A percentile compares a stretch with the other conserved stretches of the same genome.
phyloP scores from a whole-genome alignment of 1,140 invertebrate species.

The Cyclargus thomasi region DNA sequence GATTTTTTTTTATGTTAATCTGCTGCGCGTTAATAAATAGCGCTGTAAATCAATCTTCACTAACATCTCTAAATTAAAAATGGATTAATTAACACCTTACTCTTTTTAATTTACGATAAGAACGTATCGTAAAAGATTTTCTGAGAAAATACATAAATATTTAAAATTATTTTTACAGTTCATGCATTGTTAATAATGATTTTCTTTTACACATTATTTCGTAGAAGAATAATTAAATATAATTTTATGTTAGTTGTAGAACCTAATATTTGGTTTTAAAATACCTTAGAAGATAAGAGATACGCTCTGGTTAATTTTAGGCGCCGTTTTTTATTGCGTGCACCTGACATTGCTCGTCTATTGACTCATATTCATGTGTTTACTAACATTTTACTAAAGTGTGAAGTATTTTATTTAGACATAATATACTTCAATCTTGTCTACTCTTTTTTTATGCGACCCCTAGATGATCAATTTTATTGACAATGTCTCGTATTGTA shows the following conservation, averaged over 20 bases:
- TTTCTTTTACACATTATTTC: neutral
- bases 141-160: neutral
- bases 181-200: neutral
- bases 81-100: neutral
- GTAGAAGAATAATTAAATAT: neutral
- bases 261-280: neutral
- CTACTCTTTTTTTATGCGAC: too few relatives aligned
- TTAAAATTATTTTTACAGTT: neutral
- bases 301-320: neutral
- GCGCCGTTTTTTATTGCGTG: neutral
- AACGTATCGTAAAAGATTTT: neutral
- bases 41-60: neutral
- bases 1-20: neutral
- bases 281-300: neutral
- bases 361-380: neutral
- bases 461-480: too few relatives aligned
- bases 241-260: neutral
- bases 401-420: too few relatives aligned
- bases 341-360: neutral
- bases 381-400: too few relatives aligned
- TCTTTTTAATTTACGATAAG: neutral
- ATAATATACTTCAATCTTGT: too few relatives aligned
- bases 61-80: neutral
- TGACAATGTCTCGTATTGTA: too few relatives aligned
- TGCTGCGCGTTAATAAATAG: neutral